Evolutionary conservation across 2,888 invertebrate genomes (phyloP), one percentile per base, ranked within the genome.

Genomic region (Dorcus parallelipipedus): DNA sequence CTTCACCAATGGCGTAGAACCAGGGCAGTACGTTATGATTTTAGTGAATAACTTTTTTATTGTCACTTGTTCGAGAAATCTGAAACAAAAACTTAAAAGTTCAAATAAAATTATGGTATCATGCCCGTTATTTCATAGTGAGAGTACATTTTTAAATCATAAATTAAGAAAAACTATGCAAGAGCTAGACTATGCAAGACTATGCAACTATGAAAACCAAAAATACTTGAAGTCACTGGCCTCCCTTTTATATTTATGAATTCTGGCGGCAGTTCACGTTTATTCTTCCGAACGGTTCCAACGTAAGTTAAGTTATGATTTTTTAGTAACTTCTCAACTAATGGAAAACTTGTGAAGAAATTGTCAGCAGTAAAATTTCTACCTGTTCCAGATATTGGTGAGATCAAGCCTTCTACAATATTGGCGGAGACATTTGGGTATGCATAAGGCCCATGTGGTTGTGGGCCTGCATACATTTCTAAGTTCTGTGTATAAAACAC

Each of bases 261-360:
- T 20, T 58, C 39, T 10, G 58, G 55, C 26, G 64, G 64, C 17
- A 67, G 41, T 56, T 66, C 64, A 39, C 61, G 53, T 58, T 66
- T 61, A 54, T 66, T 64, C 63, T 66, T 66, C 39, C 58, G 23
- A 40, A 66, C 26, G 14, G 64, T 66, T 48, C 59, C 65, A 43
- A 62, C 64, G 47, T 55, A 47, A 45, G 63, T 63, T 20, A 65
- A 55, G 10, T 56, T 58, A 41, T 57, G 54, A 20, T 65, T 47
- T 49, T 14, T 42, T 14, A 57, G 47, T 38, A 63, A 50, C 26
- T 61, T 53, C 23, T 51, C 48, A 23, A 52, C 54, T n/a, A 65
- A 49, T 20, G 63, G 57, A 42, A 56, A 42, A 14, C 52, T 17
- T 26, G 56, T 56, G 40, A 56, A 52, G 43, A 45, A 56, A 38